Conservation (phyloP, 2,797 vertebrate species). For the Hydrocynus forskahlii region DNA sequence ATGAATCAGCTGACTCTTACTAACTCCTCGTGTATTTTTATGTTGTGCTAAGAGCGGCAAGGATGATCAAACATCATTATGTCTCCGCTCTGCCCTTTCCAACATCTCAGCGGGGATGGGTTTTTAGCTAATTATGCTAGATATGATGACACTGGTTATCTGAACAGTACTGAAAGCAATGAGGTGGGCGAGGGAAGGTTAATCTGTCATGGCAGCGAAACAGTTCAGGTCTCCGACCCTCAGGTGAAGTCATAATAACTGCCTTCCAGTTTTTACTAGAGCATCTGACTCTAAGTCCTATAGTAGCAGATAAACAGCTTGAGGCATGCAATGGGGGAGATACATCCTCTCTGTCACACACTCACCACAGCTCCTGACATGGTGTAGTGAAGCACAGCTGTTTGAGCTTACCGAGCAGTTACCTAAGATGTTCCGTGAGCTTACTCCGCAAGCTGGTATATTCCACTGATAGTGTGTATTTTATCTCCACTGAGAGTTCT, state of each 20-base stretch:
- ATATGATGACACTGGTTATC: neutral
- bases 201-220: conserved; percentile 34
- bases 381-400: conserved; percentile 2
- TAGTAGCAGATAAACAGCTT: conserved; percentile 15
- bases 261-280: conserved; percentile 28
- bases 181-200: conserved; percentile 3
- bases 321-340: neutral
- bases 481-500: conserved; percentile 13
- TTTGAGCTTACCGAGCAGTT: neutral
- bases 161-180: neutral
- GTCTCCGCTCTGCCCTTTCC: neutral
- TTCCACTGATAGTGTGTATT: neutral
- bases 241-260: conserved; percentile 29
- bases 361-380: neutral
- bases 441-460: neutral
- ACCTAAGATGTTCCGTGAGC: neutral
- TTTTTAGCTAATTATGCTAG: conserved; percentile 1
- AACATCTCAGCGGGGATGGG: neutral
- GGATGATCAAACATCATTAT: neutral
- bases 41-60: neutral
- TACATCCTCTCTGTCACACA: neutral
- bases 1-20: conserved; percentile 20
- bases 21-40: neutral
- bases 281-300: conserved; percentile 14
- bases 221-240: conserved; percentile 23